phyloP scores from a whole-genome alignment of 2,888 invertebrate species.

The Periphyllus acericola region DNA sequence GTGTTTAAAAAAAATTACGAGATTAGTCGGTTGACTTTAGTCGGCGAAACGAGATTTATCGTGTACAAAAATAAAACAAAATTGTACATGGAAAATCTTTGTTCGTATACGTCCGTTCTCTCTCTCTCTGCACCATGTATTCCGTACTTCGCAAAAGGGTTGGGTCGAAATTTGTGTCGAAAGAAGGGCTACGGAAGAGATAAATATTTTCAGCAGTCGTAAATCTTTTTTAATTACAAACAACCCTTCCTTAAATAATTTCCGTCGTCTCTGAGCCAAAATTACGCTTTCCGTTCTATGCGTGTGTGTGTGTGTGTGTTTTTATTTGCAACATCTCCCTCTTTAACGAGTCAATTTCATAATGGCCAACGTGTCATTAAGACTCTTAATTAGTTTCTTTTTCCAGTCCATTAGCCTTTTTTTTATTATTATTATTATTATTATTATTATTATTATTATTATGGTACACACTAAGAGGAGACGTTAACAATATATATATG shows the following conservation, averaged over 20 bases:
- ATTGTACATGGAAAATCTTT: not conserved
- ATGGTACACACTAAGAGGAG: not conserved
- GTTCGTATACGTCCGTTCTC: not conserved
- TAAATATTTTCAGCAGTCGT: slow-evolving; percentile 42
- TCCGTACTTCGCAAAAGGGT: not conserved
- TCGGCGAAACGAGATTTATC: slow-evolving; percentile 30
- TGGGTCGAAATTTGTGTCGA: not conserved
- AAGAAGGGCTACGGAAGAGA: slow-evolving; percentile 13
- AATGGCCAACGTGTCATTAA: slow-evolving; percentile 49
- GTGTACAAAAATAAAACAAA: not conserved
- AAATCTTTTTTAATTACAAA: slow-evolving; percentile 60
- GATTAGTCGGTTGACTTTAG: slow-evolving; percentile 8
- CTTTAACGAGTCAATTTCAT: slow-evolving; percentile 52
- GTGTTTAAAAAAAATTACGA: slow-evolving; percentile 5
- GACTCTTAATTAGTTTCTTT: slow-evolving; percentile 51
- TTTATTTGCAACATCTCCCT: slow-evolving; percentile 29
- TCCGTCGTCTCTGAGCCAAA: slow-evolving; percentile 41
- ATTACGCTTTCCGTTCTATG: slow-evolving; percentile 26
- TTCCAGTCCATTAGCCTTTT: slow-evolving; percentile 41
- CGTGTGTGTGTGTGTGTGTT: slow-evolving; percentile 27
- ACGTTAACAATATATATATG: not conserved
- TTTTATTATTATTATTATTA: slow-evolving; percentile 12
- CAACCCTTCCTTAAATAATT: slow-evolving; percentile 56
- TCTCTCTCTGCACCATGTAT: not conserved
- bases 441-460: not conserved